Percentiles rank a stretch among this genome's conserved stretches.
These are phyloP conservation scores for Pangasius larnaudii DNA, from an alignment of 2,797 vertebrate species.

Conservation along the genomic window DNA sequence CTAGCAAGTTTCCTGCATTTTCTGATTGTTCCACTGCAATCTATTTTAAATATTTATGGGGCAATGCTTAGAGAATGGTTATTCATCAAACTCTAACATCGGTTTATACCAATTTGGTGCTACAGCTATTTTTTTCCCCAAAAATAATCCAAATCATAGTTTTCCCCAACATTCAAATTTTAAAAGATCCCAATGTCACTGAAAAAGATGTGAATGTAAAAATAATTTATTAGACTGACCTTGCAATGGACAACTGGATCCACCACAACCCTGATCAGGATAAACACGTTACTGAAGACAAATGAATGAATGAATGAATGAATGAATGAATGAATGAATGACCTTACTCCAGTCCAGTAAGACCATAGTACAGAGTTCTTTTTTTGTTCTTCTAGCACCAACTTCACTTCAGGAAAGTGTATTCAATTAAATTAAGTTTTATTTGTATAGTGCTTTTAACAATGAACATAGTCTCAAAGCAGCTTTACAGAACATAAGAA, in stretches of 20 bases:
- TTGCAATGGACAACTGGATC: not conserved
- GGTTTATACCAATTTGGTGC: not conserved
- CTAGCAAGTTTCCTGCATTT: constrained; percentile 56
- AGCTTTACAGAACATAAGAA: too few relatives aligned
- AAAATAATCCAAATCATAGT: not conserved
- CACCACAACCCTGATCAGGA: not conserved
- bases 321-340: too few relatives aligned
- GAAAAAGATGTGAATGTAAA: not conserved
- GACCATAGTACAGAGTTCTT: not conserved
- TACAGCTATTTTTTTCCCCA: not conserved
- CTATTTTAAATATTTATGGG: constrained; percentile 44
- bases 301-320: not conserved
- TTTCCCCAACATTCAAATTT: not conserved
- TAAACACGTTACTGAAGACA: not conserved
- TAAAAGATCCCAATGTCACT: not conserved
- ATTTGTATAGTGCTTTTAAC: too few relatives aligned
- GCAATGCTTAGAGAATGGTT: not conserved
- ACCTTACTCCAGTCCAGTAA: not conserved
- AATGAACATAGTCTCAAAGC: too few relatives aligned
- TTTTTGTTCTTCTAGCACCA: not conserved
- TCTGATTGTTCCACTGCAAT: constrained; percentile 25
- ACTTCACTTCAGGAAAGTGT: not conserved
- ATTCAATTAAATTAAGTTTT: too few relatives aligned
- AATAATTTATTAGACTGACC: not conserved
- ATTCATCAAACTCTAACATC: not conserved